These are phyloP conservation scores for Sphaeridia pumilis DNA, from an alignment of 2,888 invertebrate genomes.

Conservation along the genomic window DNA sequence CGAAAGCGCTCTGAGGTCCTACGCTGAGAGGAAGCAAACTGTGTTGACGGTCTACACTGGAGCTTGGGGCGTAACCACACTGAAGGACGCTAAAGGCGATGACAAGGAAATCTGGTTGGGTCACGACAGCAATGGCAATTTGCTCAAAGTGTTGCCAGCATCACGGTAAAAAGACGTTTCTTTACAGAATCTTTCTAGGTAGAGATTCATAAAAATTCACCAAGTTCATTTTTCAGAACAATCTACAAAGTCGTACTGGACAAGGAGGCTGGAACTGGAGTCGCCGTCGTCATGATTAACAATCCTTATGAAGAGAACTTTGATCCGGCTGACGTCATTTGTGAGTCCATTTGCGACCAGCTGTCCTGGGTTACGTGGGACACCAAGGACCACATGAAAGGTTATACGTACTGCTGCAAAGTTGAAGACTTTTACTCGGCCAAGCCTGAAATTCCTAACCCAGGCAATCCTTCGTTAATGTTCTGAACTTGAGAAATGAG, in stretches of 20 bases:
- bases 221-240: conserved; percentile 1
- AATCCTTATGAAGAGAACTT: conserved; percentile 45
- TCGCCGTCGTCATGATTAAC: conserved; percentile 52
- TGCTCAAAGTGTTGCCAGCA: background rate
- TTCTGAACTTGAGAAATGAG: background rate
- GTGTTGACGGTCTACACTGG: conserved; percentile 47
- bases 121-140: background rate
- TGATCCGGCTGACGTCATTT: conserved; percentile 41
- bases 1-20: conserved; percentile 44
- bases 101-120: background rate
- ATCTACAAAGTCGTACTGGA: conserved; percentile 48
- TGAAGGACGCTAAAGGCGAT: conserved; percentile 37
- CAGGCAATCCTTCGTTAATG: background rate
- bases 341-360: conserved; percentile 43
- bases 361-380: conserved; percentile 49
- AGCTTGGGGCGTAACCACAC: conserved; percentile 48
- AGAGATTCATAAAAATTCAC: conserved; percentile 10
- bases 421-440: conserved; percentile 47
- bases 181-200: conserved; percentile 40
- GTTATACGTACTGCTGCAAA: conserved; percentile 53
- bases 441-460: conserved; percentile 38
- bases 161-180: conserved; percentile 39
- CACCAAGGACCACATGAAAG: conserved; percentile 44
- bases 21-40: conserved; percentile 39
- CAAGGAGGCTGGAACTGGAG: conserved; percentile 43